Evolutionary conservation across 2,888 invertebrate species (phyloP).

Genomic region (Neoaliturus tenellus): DNA sequence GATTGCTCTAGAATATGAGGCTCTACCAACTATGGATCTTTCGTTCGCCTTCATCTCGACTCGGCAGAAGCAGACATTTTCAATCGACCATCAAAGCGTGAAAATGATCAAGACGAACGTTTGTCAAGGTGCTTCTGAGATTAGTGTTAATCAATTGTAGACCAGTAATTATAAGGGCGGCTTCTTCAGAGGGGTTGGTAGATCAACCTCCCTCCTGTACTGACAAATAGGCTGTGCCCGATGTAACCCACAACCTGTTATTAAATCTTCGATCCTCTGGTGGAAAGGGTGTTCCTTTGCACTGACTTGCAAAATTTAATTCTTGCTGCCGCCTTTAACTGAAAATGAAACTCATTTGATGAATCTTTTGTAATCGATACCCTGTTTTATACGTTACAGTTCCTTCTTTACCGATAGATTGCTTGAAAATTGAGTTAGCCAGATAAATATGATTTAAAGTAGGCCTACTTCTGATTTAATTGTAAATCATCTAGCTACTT

Average conservation of each 20-base stretch:
- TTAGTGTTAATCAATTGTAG: constrained; percentile 36
- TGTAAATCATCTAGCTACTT: too few species aligned
- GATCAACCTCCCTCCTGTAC: constrained; percentile 21
- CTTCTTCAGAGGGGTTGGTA: neutral
- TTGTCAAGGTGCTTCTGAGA: constrained; percentile 46
- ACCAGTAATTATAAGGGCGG: constrained; percentile 55
- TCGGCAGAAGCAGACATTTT: neutral
- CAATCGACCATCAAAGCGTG: constrained; percentile 45
- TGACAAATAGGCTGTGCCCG: constrained; percentile 41
- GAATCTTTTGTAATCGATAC: neutral
- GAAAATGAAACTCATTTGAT: neutral
- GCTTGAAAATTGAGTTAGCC: too few species aligned
- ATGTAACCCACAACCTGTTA: constrained; percentile 19
- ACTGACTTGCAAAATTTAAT: constrained; percentile 51
- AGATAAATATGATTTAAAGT: too few species aligned
- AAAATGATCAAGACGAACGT: constrained; percentile 54
- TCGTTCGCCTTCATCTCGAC: too few species aligned
- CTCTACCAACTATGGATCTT: too few species aligned
- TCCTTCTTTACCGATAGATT: too few species aligned
- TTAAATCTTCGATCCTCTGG: constrained; percentile 7
- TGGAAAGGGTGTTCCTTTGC: constrained; percentile 9
- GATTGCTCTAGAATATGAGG: too few species aligned
- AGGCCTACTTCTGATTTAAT: too few species aligned
- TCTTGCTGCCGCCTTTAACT: neutral
- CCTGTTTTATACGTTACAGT: neutral